Evolutionary conservation across 2,888 invertebrate species (phyloP).

Genomic region (Ceriagrion tenellum): DNA sequence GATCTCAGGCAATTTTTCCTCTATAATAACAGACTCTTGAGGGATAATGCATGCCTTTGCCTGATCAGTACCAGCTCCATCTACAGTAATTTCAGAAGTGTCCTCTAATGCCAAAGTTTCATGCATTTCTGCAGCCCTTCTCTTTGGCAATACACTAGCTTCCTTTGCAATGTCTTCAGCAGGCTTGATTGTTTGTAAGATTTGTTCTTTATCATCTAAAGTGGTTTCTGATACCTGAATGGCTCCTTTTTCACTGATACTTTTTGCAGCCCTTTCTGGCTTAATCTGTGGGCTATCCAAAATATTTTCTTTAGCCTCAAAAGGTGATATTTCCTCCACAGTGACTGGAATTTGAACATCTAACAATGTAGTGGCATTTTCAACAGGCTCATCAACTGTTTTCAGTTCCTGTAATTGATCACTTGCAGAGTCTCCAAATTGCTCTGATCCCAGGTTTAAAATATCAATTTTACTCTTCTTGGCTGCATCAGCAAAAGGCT

Average conservation of each 20-base stretch:
- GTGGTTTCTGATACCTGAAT: constrained; percentile 16
- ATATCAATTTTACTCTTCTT: constrained; percentile 69
- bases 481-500: constrained; percentile 49
- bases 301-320: constrained; percentile 57
- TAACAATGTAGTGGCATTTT: constrained; percentile 54
- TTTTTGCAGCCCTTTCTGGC: constrained; percentile 32
- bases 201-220: constrained; percentile 65
- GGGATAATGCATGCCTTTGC: constrained; percentile 71
- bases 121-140: constrained; percentile 67
- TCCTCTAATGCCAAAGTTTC: constrained; percentile 69
- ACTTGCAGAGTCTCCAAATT: not conserved
- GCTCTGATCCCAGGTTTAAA: constrained; percentile 37
- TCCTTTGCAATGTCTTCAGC: constrained; percentile 64
- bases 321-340: constrained; percentile 28
- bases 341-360: constrained; percentile 44
- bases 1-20: constrained; percentile 70
- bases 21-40: constrained; percentile 72
- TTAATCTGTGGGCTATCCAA: not conserved
- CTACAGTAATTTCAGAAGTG: constrained; percentile 70
- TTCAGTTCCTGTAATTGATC: constrained; percentile 62
- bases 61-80: constrained; percentile 70
- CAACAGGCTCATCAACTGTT: constrained; percentile 51
- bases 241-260: constrained; percentile 24
- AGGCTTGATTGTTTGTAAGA: constrained; percentile 40
- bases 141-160: constrained; percentile 44